Evolutionary conservation across 2,888 invertebrate genomes (phyloP).

Genomic region (Habroteleia sp.): DNA sequence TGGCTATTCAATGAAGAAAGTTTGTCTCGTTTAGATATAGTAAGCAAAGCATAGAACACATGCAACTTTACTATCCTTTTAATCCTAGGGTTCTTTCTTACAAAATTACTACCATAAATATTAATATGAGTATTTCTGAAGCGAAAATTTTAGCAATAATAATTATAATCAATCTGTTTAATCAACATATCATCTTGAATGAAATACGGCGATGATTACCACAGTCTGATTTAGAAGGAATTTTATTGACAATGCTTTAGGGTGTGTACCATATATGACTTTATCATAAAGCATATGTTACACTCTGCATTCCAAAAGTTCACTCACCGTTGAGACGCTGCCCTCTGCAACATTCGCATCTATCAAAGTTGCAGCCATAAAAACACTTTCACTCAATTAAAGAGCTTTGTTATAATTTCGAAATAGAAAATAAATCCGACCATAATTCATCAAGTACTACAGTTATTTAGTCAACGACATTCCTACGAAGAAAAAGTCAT

Average conservation of each 20-base stretch:
- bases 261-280: slow-evolving; percentile 19
- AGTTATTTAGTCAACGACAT: slow-evolving; percentile 41
- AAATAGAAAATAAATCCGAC: slow-evolving; percentile 49
- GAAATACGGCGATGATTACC: not conserved
- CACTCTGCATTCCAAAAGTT: slow-evolving; percentile 65
- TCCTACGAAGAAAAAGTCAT: slow-evolving; percentile 23
- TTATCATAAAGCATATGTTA: slow-evolving; percentile 25
- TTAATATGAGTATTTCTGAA: too few species aligned
- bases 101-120: too few species aligned
- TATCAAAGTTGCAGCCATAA: slow-evolving; percentile 64
- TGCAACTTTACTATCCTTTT: too few species aligned
- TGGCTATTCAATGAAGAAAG: too few species aligned
- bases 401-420: slow-evolving; percentile 68
- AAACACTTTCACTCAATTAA: slow-evolving; percentile 72
- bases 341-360: slow-evolving; percentile 48
- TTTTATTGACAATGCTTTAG: slow-evolving; percentile 16
- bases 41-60: too few species aligned
- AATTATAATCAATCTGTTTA: too few species aligned
- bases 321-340: slow-evolving; percentile 73
- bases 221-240: not conserved
- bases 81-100: too few species aligned
- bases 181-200: not conserved
- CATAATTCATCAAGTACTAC: slow-evolving; percentile 30
- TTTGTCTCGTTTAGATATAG: too few species aligned
- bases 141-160: too few species aligned